Percentiles rank a stretch among this genome's conserved stretches.
phyloP scores from a whole-genome alignment of 53 echinoderm and acorn worm species.

The Luidia sarsii region DNA sequence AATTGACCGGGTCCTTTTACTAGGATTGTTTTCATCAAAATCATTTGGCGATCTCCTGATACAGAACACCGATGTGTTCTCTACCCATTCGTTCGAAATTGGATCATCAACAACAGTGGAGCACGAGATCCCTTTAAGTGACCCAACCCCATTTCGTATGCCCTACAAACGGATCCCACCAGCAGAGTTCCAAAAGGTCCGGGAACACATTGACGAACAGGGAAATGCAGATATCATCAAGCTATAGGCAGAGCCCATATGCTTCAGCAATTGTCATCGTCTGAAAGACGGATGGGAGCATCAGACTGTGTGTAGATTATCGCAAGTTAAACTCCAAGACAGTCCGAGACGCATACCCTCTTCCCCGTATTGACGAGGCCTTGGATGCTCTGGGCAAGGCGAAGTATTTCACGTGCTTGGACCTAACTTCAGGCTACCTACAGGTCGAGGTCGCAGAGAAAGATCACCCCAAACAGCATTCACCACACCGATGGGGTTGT shows the following conservation, averaged over 20 bases:
- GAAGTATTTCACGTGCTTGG: conserved; percentile 20
- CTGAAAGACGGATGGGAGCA: no score
- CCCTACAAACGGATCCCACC: background rate
- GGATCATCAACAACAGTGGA: background rate
- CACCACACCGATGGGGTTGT: conserved; percentile 35
- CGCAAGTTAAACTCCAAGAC: no score
- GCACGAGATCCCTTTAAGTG: conserved; percentile 10
- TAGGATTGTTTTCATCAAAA: no score
- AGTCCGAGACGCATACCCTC: no score
- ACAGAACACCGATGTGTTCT: conserved; percentile 28
- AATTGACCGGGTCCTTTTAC: no score
- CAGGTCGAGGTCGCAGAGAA: conserved; percentile 23
- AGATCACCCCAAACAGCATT: conserved; percentile 45
- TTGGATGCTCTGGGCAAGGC: background rate
- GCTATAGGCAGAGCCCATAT: background rate
- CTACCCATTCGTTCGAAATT: background rate
- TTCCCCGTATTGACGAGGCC: no score
- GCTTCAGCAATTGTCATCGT: no score
- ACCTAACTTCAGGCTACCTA: conserved; percentile 39
- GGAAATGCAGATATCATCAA: background rate
- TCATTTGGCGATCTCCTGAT: no score
- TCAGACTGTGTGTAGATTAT: no score
- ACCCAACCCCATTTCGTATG: background rate
- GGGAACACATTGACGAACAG: background rate
- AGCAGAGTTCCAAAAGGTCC: background rate